These are phyloP conservation scores for Nibea albiflora DNA, from an alignment of 2,113 vertebrate genomes.

Conservation along the genomic window DNA sequence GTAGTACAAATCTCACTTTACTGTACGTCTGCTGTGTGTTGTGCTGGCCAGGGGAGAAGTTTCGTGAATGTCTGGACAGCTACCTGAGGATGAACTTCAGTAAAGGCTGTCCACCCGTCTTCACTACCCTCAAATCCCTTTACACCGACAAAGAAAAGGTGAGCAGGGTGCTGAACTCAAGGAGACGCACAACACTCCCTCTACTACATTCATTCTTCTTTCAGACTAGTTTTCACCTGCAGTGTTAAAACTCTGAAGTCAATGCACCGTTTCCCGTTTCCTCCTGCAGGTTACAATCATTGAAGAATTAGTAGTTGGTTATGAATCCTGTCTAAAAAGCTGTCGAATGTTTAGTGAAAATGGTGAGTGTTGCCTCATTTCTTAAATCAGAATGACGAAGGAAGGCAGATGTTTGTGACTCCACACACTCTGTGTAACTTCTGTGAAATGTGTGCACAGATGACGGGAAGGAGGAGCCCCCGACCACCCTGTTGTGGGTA, in stretches of 20 bases:
- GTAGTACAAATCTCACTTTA: conserved; percentile 8
- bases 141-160: conserved; percentile 93
- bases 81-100: conserved; percentile 97
- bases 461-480: conserved; percentile 93
- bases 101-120: conserved; percentile 94
- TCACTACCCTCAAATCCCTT: conserved; percentile 93
- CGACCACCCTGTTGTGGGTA: conserved; percentile 95
- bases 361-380: conserved; percentile 81
- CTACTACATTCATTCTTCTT: too few species aligned
- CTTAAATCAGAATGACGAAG: not conserved
- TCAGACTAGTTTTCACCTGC: too few species aligned
- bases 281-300: conserved; percentile 89
- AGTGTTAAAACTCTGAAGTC: too few species aligned
- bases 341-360: conserved; percentile 91
- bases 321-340: conserved; percentile 90
- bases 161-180: conserved; percentile 60
- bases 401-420: not conserved
- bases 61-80: conserved; percentile 92
- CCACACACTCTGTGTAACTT: not conserved
- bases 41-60: conserved; percentile 88
- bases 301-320: conserved; percentile 92
- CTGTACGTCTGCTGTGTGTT: conserved; percentile 16
- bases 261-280: not conserved
- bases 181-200: too few species aligned
- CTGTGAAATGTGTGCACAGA: conserved; percentile 76